These are phyloP conservation scores for Propsilocerus akamusi DNA, from an alignment of 1,140 invertebrate species.

Conservation along the genomic window DNA sequence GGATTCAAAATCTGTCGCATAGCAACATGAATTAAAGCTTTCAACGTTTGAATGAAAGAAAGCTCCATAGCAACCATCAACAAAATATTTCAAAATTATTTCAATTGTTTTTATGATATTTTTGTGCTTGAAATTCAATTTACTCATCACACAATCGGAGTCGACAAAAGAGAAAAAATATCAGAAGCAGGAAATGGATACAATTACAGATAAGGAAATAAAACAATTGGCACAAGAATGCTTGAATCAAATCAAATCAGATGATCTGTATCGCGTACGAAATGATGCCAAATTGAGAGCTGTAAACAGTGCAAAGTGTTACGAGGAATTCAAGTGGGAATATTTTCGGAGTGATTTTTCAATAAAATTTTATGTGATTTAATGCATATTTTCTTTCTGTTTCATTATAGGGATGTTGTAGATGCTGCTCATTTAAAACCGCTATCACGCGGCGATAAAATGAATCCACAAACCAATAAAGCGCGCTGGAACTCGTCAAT, in stretches of 20 bases:
- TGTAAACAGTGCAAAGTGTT: constrained; percentile 30
- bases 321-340: constrained; percentile 35
- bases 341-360: not conserved
- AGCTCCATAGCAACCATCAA: too few species aligned
- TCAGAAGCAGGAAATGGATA: not conserved
- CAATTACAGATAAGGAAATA: constrained; percentile 16
- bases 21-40: too few species aligned
- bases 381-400: constrained; percentile 5
- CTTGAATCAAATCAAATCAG: constrained; percentile 16
- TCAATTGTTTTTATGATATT: too few species aligned
- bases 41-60: too few species aligned
- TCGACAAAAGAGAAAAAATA: not conserved
- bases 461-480: constrained; percentile 17
- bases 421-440: constrained; percentile 27
- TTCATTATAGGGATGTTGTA: constrained; percentile 23
- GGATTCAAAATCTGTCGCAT: too few species aligned
- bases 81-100: too few species aligned
- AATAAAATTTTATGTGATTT: not conserved
- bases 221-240: constrained; percentile 12
- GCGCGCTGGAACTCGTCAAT: constrained; percentile 17
- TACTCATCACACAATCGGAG: not conserved
- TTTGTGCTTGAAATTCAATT: not conserved
- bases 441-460: constrained; percentile 22
- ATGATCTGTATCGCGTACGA: constrained; percentile 32
- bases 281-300: constrained; percentile 41